Conservation (phyloP, 2,888 invertebrate species). For the Lasius fuliginosus region DNA sequence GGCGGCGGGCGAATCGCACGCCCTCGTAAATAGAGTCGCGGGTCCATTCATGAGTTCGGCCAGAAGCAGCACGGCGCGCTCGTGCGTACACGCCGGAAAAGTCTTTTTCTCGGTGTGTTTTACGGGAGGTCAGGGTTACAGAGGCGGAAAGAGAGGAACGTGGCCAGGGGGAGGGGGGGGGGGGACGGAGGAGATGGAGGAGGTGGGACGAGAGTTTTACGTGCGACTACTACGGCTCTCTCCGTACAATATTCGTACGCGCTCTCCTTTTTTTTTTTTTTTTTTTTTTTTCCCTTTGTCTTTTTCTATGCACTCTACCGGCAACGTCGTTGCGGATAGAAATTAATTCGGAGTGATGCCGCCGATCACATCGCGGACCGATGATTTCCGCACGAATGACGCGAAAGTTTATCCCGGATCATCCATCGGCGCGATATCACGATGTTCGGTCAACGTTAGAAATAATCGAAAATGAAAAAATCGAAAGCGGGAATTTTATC, state of each 20-base stretch:
- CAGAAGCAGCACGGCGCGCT: constrained; percentile 73
- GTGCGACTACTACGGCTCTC: constrained; percentile 61
- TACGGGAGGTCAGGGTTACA: constrained; percentile 84
- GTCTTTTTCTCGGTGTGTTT: constrained; percentile 83
- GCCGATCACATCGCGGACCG: not conserved
- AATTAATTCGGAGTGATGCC: constrained; percentile 63
- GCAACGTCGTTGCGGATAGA: constrained; percentile 57
- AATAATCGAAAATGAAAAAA: not conserved
- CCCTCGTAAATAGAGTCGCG: constrained; percentile 80
- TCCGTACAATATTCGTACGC: constrained; percentile 27
- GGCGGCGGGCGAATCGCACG: constrained; percentile 71
- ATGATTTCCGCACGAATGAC: constrained; percentile 6
- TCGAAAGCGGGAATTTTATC: not conserved
- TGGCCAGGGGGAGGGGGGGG: constrained; percentile 48
- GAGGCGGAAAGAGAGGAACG: constrained; percentile 75
- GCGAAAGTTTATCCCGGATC: constrained; percentile 1
- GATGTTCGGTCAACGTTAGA: not conserved
- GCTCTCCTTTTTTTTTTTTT: not conserved
- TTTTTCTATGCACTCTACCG: constrained; percentile 25
- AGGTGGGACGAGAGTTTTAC: constrained; percentile 69
- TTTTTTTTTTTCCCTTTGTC: not conserved
- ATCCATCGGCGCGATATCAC: not conserved
- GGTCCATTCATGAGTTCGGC: constrained; percentile 83
- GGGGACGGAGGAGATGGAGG: constrained; percentile 32
- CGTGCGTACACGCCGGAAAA: constrained; percentile 83